phyloP scores from a whole-genome alignment of 2,888 invertebrate genomes.

The Tigriopus californicus region DNA sequence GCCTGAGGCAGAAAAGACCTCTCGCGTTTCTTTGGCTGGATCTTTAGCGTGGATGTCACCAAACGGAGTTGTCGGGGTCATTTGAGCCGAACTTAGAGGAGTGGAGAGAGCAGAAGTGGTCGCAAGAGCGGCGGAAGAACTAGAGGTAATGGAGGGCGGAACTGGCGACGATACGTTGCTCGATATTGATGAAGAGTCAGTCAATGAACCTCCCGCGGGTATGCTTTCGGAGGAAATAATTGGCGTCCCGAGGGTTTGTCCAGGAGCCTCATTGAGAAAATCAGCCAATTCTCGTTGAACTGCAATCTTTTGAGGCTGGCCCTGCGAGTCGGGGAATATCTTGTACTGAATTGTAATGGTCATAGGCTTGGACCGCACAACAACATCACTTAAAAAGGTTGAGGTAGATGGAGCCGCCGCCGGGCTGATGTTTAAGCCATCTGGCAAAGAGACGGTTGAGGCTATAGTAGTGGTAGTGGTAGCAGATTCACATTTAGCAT shows the following conservation, averaged over 20 bases:
- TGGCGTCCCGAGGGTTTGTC: background rate
- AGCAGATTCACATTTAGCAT: background rate
- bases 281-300: conserved; percentile 10
- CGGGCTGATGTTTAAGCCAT: background rate
- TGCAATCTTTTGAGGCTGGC: conserved; percentile 4
- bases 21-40: conserved; percentile 10
- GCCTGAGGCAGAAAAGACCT: conserved; percentile 4
- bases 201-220: background rate
- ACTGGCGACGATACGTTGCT: background rate
- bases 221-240: background rate
- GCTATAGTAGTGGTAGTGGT: background rate
- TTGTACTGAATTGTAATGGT: conserved; percentile 14
- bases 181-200: background rate
- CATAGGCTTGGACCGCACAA: conserved; percentile 1
- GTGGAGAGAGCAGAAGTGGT: background rate
- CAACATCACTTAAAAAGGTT: background rate
- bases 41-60: background rate
- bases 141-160: background rate
- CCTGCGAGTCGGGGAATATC: conserved; percentile 6
- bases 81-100: background rate
- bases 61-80: background rate
- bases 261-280: conserved; percentile 7
- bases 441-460: too few species aligned
- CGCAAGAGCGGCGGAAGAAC: background rate
- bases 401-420: too few species aligned